phyloP scores from a whole-genome alignment of 1,140 invertebrate species.

The Zelostemma sp. region DNA sequence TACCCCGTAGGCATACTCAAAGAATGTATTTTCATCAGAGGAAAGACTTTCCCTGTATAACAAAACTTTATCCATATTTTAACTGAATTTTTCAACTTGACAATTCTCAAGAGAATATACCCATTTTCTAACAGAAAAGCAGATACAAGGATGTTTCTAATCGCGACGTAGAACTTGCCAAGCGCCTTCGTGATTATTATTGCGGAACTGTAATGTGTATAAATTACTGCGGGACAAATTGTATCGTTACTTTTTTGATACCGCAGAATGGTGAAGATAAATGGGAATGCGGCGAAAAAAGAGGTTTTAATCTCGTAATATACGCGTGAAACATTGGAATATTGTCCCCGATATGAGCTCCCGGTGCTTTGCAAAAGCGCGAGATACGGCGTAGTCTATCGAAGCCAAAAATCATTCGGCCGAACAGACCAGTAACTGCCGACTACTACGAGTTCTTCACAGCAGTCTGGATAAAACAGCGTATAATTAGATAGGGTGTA shows the following conservation, averaged over 20 bases:
- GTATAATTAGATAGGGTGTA: conserved; percentile 68
- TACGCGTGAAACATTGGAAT: conserved; percentile 22
- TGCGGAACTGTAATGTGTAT: too few species aligned
- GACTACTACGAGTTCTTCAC: conserved; percentile 60
- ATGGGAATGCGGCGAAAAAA: conserved; percentile 21
- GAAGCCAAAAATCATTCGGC: conserved; percentile 50
- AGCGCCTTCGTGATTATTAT: too few species aligned
- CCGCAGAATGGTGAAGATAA: conserved; percentile 10
- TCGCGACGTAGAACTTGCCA: too few species aligned
- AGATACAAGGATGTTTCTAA: too few species aligned
- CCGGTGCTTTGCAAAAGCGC: conserved; percentile 22
- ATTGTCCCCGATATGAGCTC: conserved; percentile 22
- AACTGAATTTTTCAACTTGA: background rate
- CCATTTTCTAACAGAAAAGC: too few species aligned
- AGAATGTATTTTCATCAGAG: conserved; percentile 4
- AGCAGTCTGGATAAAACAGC: conserved; percentile 62
- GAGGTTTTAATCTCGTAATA: conserved; percentile 32
- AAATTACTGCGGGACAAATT: too few species aligned
- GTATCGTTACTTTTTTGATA: background rate
- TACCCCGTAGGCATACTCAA: background rate
- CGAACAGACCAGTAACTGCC: conserved; percentile 61
- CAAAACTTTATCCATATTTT: background rate
- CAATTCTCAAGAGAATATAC: too few species aligned
- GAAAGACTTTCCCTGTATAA: conserved; percentile 1
- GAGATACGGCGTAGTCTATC: conserved; percentile 53